Conservation (phyloP, 2,888 invertebrate genomes). For the Conchocele bisecta region DNA sequence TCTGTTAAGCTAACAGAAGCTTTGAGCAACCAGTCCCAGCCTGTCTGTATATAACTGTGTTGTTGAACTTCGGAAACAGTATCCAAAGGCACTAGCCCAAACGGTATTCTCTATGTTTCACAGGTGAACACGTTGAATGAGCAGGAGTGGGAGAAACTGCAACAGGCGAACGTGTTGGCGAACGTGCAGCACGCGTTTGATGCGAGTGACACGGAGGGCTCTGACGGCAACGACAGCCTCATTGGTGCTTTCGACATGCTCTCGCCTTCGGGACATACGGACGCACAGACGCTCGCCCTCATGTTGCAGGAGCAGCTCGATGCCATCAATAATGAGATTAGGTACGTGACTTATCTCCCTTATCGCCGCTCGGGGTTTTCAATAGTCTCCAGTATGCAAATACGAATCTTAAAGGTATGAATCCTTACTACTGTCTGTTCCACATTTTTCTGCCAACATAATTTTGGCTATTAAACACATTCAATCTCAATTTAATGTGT, state of each 20-base stretch:
- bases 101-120: constrained; percentile 11
- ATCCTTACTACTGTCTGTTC: too few relatives aligned
- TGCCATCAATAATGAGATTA: constrained; percentile 99
- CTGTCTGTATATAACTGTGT: too few relatives aligned
- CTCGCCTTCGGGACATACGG: constrained; percentile 86
- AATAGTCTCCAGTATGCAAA: too few relatives aligned
- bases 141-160: constrained; percentile 97
- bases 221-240: constrained; percentile 89
- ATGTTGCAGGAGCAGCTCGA: constrained; percentile 99
- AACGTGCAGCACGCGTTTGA: constrained; percentile 97
- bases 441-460: too few relatives aligned
- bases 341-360: constrained; percentile 80
- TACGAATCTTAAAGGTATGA: too few relatives aligned
- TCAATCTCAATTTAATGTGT: too few relatives aligned
- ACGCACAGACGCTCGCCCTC: constrained; percentile 98
- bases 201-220: constrained; percentile 86
- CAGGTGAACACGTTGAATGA: constrained; percentile 83
- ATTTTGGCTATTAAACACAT: too few relatives aligned
- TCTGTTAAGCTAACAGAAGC: too few relatives aligned
- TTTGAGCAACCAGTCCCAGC: too few relatives aligned
- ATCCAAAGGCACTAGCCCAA: too few relatives aligned
- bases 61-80: too few relatives aligned
- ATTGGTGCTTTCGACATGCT: constrained; percentile 88
- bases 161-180: constrained; percentile 91
- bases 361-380: too few relatives aligned